Evolutionary conservation across 2,797 vertebrate species (phyloP).

Genomic region (Valencia hispanica): DNA sequence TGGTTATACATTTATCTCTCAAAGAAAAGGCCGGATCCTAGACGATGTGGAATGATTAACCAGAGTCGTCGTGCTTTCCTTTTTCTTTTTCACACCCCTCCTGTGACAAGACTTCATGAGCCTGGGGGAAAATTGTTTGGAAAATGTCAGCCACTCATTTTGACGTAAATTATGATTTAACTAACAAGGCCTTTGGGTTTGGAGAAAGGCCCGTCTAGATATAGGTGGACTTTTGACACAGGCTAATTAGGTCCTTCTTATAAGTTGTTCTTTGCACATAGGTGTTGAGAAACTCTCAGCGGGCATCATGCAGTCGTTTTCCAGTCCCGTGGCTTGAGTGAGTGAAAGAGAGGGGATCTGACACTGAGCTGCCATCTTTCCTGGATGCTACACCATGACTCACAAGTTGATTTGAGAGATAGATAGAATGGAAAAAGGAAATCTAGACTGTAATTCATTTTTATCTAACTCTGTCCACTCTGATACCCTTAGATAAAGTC

Average conservation of each 20-base stretch:
- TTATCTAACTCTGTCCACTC: too few relatives aligned
- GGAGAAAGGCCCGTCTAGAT: constrained; percentile 21
- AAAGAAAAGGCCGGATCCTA: constrained; percentile 41
- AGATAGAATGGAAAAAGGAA: too few relatives aligned
- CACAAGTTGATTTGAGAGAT: constrained; percentile 10
- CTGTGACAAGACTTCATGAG: constrained; percentile 48
- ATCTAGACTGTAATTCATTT: too few relatives aligned
- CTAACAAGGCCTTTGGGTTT: constrained; percentile 4
- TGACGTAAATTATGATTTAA: constrained; percentile 55
- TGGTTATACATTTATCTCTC: constrained; percentile 35
- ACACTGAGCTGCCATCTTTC: constrained; percentile 63
- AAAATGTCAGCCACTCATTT: constrained; percentile 41
- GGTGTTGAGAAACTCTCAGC: constrained; percentile 58
- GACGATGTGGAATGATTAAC: constrained; percentile 65
- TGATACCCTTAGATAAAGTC: too few relatives aligned
- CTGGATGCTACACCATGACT: constrained; percentile 53
- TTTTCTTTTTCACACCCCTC: constrained; percentile 13
- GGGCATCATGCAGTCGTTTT: constrained; percentile 46
- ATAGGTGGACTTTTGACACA: constrained; percentile 48
- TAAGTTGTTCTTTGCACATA: constrained; percentile 56
- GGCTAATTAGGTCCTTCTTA: constrained; percentile 39
- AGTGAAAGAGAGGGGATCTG: constrained; percentile 49
- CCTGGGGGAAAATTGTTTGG: constrained; percentile 21
- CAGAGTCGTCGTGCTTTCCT: not conserved
- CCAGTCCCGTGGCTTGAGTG: constrained; percentile 51